A percentile compares a stretch with the other conserved stretches of the same genome.
Conservation (phyloP, 2,888 invertebrate genomes). For the Nemurella pictetii region DNA sequence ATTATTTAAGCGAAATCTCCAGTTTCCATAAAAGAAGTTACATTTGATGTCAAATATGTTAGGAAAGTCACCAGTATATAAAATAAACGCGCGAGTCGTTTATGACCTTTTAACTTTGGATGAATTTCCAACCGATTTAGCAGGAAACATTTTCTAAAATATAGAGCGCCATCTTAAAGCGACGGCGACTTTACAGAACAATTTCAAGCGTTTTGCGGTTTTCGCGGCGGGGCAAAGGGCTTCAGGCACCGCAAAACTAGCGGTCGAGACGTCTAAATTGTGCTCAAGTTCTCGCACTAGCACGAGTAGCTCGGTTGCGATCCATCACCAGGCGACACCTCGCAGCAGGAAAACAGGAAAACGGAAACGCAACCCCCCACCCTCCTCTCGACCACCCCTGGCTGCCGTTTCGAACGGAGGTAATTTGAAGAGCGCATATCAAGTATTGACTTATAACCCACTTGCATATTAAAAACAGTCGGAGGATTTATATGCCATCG, state of each 20-base stretch:
- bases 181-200: not conserved
- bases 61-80: not conserved
- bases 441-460: not conserved
- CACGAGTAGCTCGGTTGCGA: not conserved
- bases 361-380: not conserved
- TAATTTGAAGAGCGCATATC: not conserved
- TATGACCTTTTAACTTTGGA: not conserved
- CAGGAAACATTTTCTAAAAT: not conserved
- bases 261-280: not conserved
- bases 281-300: not conserved
- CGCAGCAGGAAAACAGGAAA: not conserved
- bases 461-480: not conserved
- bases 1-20: not conserved
- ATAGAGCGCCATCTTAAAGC: not conserved
- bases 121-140: not conserved
- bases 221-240: not conserved
- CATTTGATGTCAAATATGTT: not conserved
- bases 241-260: not conserved
- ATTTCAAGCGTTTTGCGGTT: not conserved
- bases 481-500: not conserved
- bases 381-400: not conserved
- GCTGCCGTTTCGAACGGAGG: not conserved
- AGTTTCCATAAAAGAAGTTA: not conserved
- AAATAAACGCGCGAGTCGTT: not conserved
- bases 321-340: not conserved